A percentile compares a stretch with the other conserved stretches of the same genome.
Evolutionary conservation across 2,113 vertebrate genomes (phyloP).

Genomic region (Micromys minutus): DNA sequence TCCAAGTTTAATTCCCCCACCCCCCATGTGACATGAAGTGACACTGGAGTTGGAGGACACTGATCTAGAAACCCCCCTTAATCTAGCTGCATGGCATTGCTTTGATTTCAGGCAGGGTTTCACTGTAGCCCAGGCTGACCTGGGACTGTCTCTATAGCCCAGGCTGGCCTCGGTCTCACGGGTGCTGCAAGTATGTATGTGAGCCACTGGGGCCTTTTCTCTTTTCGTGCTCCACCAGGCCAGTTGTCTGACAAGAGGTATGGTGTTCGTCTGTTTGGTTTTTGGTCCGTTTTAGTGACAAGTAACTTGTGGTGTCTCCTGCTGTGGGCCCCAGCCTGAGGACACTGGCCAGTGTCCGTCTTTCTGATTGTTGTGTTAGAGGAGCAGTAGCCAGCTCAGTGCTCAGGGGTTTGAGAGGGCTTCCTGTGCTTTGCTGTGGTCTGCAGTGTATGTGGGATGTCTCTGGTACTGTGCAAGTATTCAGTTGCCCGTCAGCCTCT

Average conservation of each 20-base stretch:
- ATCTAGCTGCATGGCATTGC: neutral
- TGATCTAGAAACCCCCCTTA: neutral
- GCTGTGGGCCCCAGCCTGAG: rapidly evolving
- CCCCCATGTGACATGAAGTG: neutral
- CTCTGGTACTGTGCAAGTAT: neutral
- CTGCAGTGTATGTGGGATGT: neutral
- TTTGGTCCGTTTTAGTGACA: neutral
- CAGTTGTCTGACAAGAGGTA: neutral
- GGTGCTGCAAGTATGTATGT: neutral
- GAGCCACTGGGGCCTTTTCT: neutral
- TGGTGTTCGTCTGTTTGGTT: neutral
- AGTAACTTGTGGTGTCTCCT: neutral
- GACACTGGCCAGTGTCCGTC: neutral
- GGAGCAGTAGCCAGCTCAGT: neutral
- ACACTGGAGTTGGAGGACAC: neutral
- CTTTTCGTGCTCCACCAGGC: neutral
- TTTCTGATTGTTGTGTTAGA: neutral
- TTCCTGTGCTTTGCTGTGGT: neutral
- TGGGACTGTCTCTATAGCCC: neutral
- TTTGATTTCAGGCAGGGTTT: neutral
- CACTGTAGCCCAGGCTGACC: neutral
- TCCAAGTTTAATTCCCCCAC: neutral
- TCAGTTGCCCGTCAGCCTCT: neutral
- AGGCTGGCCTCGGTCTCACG: neutral
- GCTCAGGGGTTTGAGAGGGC: too few relatives aligned